Percentiles rank a stretch among this genome's conserved stretches.
Evolutionary conservation across 1,140 invertebrate species (phyloP).

Genomic region (Drosophila busckii): DNA sequence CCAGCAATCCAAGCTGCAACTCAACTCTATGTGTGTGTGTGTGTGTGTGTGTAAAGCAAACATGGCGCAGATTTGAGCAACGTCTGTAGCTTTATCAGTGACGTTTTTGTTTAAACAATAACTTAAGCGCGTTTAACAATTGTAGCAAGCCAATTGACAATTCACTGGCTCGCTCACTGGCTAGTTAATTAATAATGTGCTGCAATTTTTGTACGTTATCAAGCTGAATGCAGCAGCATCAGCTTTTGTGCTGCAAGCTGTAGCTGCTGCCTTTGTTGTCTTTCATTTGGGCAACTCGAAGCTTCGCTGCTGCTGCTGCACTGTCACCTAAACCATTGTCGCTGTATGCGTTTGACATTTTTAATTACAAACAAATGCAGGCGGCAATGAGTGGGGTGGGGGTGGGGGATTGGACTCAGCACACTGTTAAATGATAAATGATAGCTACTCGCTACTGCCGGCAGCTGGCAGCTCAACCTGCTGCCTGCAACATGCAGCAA

Average conservation of each 20-base stretch:
- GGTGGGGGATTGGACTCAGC: not conserved
- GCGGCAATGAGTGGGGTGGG: not conserved
- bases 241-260: no score
- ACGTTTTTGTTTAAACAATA: conserved; percentile 8
- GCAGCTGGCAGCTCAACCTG: conserved; percentile 3
- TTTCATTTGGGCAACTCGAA: no score
- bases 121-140: conserved; percentile 5
- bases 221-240: no score
- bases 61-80: conserved; percentile 6
- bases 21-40: not conserved
- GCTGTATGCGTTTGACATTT: conserved; percentile 73
- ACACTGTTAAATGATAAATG: conserved; percentile 63
- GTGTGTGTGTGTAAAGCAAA: conserved; percentile 10
- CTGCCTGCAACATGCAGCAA: conserved; percentile 20
- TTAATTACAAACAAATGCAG: conserved; percentile 56
- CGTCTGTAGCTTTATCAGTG: conserved; percentile 5
- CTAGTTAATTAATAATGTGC: no score
- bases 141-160: no score
- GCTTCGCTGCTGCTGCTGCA: conserved; percentile 54
- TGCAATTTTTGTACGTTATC: no score
- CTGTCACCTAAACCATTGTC: conserved; percentile 55
- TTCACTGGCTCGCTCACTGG: no score
- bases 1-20: conserved; percentile 1
- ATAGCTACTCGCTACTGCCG: conserved; percentile 30
- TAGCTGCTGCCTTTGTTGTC: no score